Evolutionary conservation across 64 coral and sea anemone species (phyloP), one percentile per base, ranked within the genome.

Genomic region (Porites australiensis): DNA sequence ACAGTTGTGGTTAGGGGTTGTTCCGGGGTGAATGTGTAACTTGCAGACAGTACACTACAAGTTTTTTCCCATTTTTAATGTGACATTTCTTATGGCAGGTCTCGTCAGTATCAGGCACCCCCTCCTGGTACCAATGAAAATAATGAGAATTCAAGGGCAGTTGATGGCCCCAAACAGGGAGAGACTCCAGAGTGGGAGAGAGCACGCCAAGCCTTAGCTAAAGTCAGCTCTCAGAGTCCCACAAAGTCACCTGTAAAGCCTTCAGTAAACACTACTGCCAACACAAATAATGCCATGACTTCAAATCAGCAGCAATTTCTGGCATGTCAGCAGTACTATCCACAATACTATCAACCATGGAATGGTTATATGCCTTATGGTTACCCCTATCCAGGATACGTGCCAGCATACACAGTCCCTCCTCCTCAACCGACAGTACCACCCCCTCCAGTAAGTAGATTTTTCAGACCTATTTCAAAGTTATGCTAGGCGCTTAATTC

Each of bases 151-250:
- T n/a, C 82, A 70, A 83, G 85, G 19, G 55, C 91, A 62, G 77
- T 19, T 63, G 76, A 51, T 65, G 70, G 14, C 14, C 68, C 46
- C 5, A 87, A 93, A 70, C 82, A 83, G 70, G n/a, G 48, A 50
- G 93, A 95, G 21, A 95, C 83, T 20, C 93, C 93, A 15, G 88
- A 90, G 44, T 95, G 93, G 93, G 80, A 95, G 76, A 89, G 69
- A 37, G 93, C 93, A 52, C 90, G 88, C 53, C 88, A 95, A 86
- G 93, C 87, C 7, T 74, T 95, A 20, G 93, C 93, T 11, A 95
- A 95, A 90, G 81, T 95, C 9, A 61, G 72, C 50, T 23, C 68
- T 83, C 59, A 82, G 22, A 95, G 73, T 22, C 47, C 76, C 10
- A 37, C 43, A 7, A 93, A 93, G 18, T 61, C 79, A 43, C 60